Base-by-base conservation (phyloP, 2,113 vertebrate genomes). In the Prionailurus bengalensis region DNA sequence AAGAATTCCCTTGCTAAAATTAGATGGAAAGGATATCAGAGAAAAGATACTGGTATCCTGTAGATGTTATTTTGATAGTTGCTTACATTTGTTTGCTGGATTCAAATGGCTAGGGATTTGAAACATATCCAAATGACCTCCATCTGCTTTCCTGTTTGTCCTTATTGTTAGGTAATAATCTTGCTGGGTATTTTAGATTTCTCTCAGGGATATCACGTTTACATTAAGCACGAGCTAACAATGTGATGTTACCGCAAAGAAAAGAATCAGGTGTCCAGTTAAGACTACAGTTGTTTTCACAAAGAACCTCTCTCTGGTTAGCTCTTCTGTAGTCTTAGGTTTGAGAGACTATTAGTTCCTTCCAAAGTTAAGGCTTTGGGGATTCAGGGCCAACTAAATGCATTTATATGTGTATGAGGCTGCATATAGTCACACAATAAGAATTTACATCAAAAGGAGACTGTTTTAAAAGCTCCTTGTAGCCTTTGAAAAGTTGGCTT, bases 161-260 rank as follows among this genome's bases (percentile, higher is more conserved):
- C 15, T 90, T 83, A 90, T 84, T 96, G 97, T 97, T 89, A 93
- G 81, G 78, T 85, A 71, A 76, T 97, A 96, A 97, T 97, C 92
- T 97, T 83, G 6, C 29, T 95, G 96, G 70, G 93, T 92, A 95
- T 94, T 96, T 95, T 74, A 45, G 15, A 86, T 89, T 66, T 86
- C 94, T 98, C 98, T 86, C 97, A 97, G 96, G 97, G 95, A 90
- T 98, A 97, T 98, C 97, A 83, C 0, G 0, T 97, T 98, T 85
- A 76, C 80, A 61, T 94, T 85, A 96, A 94, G 78, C 36, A 36
- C 74, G 85, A 39, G 23, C 58, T 73, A 91, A 95, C 94, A 92
- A 96, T 51, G 61, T 70, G 12, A 94, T 58, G 86, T 85, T 84
- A 85, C 12, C 36, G 42, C 36, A 73, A 31, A 25, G 66, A 68